Conservation (phyloP, 2,797 vertebrate genomes). For the Lemur catta region DNA sequence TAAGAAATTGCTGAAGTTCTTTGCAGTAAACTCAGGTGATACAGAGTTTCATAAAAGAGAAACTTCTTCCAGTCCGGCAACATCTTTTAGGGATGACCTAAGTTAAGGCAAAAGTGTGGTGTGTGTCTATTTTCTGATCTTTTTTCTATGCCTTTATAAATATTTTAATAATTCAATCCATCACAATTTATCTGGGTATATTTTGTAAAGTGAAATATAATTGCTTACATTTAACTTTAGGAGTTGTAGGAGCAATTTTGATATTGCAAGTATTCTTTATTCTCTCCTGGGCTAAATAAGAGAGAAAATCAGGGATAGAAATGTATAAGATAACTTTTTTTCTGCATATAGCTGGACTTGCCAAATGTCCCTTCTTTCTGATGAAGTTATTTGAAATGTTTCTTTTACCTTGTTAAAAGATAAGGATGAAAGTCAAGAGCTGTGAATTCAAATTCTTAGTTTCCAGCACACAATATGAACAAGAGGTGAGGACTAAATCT, state of each 20-base stretch:
- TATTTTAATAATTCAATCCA: neutral
- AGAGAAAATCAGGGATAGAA: neutral
- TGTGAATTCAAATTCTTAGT: neutral
- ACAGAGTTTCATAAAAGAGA: neutral
- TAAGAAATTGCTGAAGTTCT: neutral
- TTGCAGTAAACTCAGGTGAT: neutral
- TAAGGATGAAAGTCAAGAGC: neutral
- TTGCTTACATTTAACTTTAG: neutral
- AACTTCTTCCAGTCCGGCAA: neutral
- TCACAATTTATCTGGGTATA: neutral
- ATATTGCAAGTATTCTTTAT: neutral
- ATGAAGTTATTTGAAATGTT: neutral
- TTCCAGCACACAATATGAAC: neutral
- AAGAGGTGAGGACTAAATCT: neutral
- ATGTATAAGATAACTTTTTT: neutral
- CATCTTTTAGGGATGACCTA: neutral
- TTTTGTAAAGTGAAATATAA: neutral
- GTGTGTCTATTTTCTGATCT: neutral
- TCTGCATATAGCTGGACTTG: neutral
- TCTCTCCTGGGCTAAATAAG: neutral
- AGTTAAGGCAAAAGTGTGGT: neutral
- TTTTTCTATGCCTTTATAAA: neutral
- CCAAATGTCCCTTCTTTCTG: neutral
- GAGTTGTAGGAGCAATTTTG: neutral
- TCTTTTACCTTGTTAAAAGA: neutral